Base-by-base conservation (phyloP, 2,888 invertebrate species). In the Trichogramma dendrolimi region DNA sequence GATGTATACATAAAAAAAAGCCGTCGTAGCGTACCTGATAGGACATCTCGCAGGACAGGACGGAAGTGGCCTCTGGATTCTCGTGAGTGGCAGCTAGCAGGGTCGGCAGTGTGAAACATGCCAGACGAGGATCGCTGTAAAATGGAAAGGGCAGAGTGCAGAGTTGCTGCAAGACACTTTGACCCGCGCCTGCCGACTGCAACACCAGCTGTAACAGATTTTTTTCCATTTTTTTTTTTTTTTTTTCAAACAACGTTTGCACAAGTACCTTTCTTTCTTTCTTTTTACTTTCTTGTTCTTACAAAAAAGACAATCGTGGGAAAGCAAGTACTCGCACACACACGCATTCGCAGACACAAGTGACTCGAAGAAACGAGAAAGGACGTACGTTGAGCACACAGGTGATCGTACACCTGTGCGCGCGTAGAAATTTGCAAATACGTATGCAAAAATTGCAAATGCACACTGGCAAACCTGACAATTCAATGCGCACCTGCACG, bases 121-220 rank as follows among this genome's bases (percentile, higher is more conserved):
- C 87, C 67, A 93, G 84, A 2, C 81, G 75, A 41, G 86, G 85
- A 61, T 91, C 90, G 53, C 90, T 90, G 79, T 94, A 90, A 83
- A 92, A 94, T 70, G 89, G 89, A 71, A 94, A 92, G 0, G 94
- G 94, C 69, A 94, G 80, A 0, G 86, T 87, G 80, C 92, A 92
- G 51, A 95, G 81, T 71, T 91, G 92, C 79, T 92, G 92, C 38
- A 94, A 84, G 53, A 90, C 92, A 47, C 90, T 90, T 0, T 90
- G 89, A 27, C 87, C 84, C 71, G 88, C 87, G 4, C 90, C 90
- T 42, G 77, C 77, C 48, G 89, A 86, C 72, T 90, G 88, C 62
- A 91, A 82, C 63, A 88, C 82, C 80, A 85, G 83, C 89, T 90
- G 81, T 5, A 84, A 83, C 38, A 46, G 4, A 46, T 8, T 27